Evolutionary conservation across 2,888 invertebrate genomes (phyloP).

Genomic region (Phrixothrix hirtus): DNA sequence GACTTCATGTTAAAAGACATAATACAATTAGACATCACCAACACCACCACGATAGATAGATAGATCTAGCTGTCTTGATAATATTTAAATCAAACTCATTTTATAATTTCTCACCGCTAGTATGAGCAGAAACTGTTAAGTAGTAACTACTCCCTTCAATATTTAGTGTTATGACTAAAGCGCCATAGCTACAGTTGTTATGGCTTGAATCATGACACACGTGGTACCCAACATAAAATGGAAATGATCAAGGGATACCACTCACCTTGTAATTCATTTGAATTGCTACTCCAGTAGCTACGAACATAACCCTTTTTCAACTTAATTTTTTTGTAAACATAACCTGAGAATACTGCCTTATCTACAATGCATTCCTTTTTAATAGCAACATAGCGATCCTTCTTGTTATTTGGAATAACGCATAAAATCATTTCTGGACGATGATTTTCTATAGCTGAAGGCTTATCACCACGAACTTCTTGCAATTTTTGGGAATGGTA

Average conservation of each 20-base stretch:
- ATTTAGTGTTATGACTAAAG: constrained; percentile 75
- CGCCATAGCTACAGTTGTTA: constrained; percentile 71
- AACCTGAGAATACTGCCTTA: constrained; percentile 71
- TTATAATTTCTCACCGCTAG: constrained; percentile 75
- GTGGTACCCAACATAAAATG: constrained; percentile 75
- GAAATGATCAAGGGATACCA: constrained; percentile 84
- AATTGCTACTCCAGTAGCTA: constrained; percentile 90
- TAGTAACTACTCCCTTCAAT: constrained; percentile 67
- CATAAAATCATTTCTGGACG: constrained; percentile 68
- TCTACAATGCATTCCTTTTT: constrained; percentile 85
- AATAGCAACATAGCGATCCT: constrained; percentile 82
- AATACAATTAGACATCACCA: constrained; percentile 86
- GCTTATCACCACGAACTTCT: constrained; percentile 63
- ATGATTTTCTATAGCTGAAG: constrained; percentile 59
- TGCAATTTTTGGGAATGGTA: constrained; percentile 57
- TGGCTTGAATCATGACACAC: constrained; percentile 81
- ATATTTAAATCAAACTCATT: constrained; percentile 71
- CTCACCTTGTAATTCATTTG: constrained; percentile 94
- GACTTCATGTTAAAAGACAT: constrained; percentile 78
- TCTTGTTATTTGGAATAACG: constrained; percentile 67
- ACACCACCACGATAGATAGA: constrained; percentile 91
- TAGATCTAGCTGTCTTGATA: constrained; percentile 61
- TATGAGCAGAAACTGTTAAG: constrained; percentile 73
- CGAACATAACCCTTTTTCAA: constrained; percentile 70
- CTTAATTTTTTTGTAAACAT: constrained; percentile 61